Conservation (phyloP, 1,140 invertebrate genomes). For the Leptinotarsa defecta region DNA sequence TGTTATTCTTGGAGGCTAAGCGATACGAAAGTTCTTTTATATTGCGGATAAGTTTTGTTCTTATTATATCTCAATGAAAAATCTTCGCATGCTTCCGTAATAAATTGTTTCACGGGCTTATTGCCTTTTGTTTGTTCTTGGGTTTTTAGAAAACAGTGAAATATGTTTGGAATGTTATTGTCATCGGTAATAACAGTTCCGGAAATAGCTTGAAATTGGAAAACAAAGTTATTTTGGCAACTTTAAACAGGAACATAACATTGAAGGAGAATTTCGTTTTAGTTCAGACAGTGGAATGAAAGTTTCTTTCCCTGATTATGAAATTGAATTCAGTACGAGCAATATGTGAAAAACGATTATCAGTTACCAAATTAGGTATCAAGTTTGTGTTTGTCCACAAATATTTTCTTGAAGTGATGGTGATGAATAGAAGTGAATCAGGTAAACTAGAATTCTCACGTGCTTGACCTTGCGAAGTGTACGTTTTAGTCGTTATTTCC, state of each 20-base stretch:
- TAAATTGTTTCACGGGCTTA: slow-evolving; percentile 4
- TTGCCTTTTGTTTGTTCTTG: background rate
- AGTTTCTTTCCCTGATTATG: too few species aligned
- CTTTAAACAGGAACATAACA: background rate
- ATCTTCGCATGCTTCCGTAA: background rate
- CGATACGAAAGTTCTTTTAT: slow-evolving; percentile 12
- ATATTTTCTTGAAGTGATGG: too few species aligned
- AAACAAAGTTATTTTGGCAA: background rate
- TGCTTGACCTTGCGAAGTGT: too few species aligned
- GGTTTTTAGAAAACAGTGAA: background rate
- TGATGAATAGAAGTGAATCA: too few species aligned
- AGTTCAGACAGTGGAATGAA: too few species aligned
- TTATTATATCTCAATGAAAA: slow-evolving; percentile 7
- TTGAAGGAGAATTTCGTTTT: too few species aligned
- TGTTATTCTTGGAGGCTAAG: background rate
- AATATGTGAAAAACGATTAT: too few species aligned
- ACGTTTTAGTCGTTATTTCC: too few species aligned
- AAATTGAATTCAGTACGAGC: too few species aligned
- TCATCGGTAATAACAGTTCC: background rate
- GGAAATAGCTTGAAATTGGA: background rate
- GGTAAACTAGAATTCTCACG: too few species aligned
- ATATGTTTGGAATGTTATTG: slow-evolving; percentile 3
- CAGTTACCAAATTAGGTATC: too few species aligned
- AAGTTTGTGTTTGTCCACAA: too few species aligned
- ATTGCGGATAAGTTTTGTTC: background rate